Evolutionary conservation across 2,113 vertebrate genomes (phyloP), one percentile per base, ranked within the genome.

Genomic region (Carassius auratus): DNA sequence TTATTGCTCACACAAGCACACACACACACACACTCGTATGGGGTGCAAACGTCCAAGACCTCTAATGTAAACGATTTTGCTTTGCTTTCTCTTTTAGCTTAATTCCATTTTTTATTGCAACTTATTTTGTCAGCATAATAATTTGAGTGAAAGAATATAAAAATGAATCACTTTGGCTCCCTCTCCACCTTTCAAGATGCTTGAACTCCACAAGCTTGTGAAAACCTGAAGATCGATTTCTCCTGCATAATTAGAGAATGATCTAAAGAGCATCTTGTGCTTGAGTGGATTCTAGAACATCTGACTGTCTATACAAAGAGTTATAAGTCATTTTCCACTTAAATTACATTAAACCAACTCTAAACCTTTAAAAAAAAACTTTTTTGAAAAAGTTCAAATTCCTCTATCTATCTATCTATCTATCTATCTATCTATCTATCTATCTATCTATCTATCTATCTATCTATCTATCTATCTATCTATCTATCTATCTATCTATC

Each of bases 1-100:
- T 86, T 83, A 45, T 82, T 73, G 33, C 75, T 68, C 52, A 50
- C 75, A 84, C 55, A 85, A 36, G 76, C 76, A 52, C 50, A 52
- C 48, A 14, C 45, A 48, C 10, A 12, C 45, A 48, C 50, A 52
- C 50, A 52, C 45, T 10, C 45, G 48, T 14, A 5, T 9, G 15
- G 48, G 50, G 75, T 55, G 52, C 48, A 33, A 76, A 52, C 19
- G 75, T 15, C 75, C 3, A 8, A 26, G 75, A 76, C 50, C 15
- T 76, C 8, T 55, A 33, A 7, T 52, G 75, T 50, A 55, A 76
- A 55, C 17, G 3, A 4, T 33, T 30, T 55, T 52, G 23, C 30
- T 19, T 33, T 19, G 75, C 14, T 76, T 71, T n/a, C 36, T 71
- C 12, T 71, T 71, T 21, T 38, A 42, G 33, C 17, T 71, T 71